Conservation (phyloP, 2,797 vertebrate genomes). For the Cichlasoma orientale region DNA sequence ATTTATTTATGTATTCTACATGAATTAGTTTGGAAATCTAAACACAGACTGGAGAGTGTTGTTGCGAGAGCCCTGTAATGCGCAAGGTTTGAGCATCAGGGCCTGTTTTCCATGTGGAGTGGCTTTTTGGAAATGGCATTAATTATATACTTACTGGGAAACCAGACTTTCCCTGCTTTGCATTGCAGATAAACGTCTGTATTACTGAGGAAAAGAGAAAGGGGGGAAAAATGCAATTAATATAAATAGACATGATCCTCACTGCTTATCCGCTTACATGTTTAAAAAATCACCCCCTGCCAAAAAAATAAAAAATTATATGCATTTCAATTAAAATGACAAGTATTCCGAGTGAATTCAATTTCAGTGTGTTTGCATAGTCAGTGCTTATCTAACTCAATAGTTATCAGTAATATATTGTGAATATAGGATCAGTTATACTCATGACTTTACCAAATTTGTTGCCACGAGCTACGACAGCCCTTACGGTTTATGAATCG, state of each 20-base stretch:
- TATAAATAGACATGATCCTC: constrained; percentile 77
- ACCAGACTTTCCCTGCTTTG: constrained; percentile 80
- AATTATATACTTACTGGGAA: constrained; percentile 85
- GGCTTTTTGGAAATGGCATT: constrained; percentile 86
- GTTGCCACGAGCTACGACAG: background rate
- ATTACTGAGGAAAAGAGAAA: constrained; percentile 58
- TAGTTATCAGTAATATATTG: constrained; percentile 7
- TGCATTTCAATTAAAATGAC: constrained; percentile 70
- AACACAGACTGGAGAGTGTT: constrained; percentile 81
- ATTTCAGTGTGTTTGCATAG: constrained; percentile 58
- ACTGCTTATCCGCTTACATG: constrained; percentile 60
- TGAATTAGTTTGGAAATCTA: constrained; percentile 86
- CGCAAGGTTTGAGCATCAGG: constrained; percentile 71
- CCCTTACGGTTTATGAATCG: constrained; percentile 6
- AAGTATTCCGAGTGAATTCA: constrained; percentile 59
- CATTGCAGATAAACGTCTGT: constrained; percentile 83
- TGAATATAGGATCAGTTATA: constrained; percentile 16
- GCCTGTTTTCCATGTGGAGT: constrained; percentile 84
- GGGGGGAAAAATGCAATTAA: constrained; percentile 75
- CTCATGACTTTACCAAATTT: background rate
- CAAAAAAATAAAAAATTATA: constrained; percentile 29
- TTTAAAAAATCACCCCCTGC: constrained; percentile 58
- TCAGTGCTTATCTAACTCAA: constrained; percentile 11
- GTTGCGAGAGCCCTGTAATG: constrained; percentile 76
- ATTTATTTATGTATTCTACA: constrained; percentile 88